Base-by-base conservation (phyloP, 2,113 vertebrate species). In the Motacilla alba region DNA sequence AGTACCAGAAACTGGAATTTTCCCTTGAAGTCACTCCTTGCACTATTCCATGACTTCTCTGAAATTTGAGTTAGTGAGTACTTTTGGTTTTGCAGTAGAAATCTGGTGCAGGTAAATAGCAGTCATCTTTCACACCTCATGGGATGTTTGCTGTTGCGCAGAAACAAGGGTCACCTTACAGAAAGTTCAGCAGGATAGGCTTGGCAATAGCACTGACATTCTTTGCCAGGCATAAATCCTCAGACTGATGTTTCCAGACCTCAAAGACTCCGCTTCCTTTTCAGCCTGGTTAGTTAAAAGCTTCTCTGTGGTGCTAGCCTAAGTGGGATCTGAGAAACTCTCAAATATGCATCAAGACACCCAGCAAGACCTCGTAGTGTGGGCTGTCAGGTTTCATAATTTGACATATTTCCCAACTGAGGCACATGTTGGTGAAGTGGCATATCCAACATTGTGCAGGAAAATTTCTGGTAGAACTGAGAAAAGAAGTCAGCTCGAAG, bases 141-240 rank as follows among this genome's bases (percentile, higher is more conserved):
- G 63, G 39, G 47, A 39, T 74, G 50, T 86, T 90, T 88, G 27
- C 39, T 83, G 31, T 68, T 95, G 43, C 53, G 37, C 44, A 88
- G 85, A 67, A 83, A 67, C 27, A 93, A 80, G 24, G 86, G 43
- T 58, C 44, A 35, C 47, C 46, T 85, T 63, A 83, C 59, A 67
- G 72, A 66, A 94, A 94, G 46, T 89, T 90, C 78, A 83, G 50
- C 24, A 69, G 70, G 60, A 70, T 43, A 87, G 3, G 2, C 39
- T 76, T 95, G 91, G 84, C 75, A 96, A 37, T 80, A 80, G 62
- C 24, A 67, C 19, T 83, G 90, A 50, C 35, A 49, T 60, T 70
- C 78, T 95, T 94, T 93, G 82, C 85, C 90, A 86, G 64, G 52
- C 83, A 37, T 77, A 76, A 91, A 92, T 93, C 47, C 67, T 80